phyloP scores from a whole-genome alignment of 2,797 vertebrate genomes.

The Thalassophryne amazonica region DNA sequence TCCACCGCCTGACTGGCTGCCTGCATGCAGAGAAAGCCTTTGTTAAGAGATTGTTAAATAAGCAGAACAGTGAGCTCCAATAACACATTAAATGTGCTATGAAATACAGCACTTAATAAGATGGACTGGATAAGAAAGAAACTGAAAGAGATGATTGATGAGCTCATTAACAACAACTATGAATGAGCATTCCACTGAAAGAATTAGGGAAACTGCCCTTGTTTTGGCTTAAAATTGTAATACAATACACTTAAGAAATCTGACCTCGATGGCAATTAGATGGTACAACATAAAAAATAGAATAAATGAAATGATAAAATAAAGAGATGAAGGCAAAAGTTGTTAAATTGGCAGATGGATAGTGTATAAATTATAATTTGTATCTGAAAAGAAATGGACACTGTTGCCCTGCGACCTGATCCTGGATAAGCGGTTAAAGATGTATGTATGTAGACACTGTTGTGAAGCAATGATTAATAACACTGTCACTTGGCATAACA shows the following conservation, averaged over 20 bases:
- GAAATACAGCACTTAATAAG: neutral
- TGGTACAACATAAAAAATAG: neutral
- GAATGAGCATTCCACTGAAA: neutral
- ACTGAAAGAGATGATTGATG: neutral
- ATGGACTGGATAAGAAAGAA: neutral
- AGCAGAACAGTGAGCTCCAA: neutral
- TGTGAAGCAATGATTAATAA: constrained; percentile 47
- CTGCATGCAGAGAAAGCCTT: constrained; percentile 48
- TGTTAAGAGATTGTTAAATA: neutral
- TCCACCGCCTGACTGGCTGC: constrained; percentile 37
- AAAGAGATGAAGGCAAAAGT: constrained; percentile 26
- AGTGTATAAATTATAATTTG: constrained; percentile 43
- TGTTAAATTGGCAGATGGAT: constrained; percentile 43
- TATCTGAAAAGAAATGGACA: constrained; percentile 32
- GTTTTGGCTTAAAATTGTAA: constrained; percentile 10
- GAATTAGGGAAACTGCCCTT: neutral
- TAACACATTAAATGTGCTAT: neutral
- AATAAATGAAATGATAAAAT: constrained; percentile 9
- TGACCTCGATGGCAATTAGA: constrained; percentile 5
- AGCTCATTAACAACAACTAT: neutral
- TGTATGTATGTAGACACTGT: constrained; percentile 29
- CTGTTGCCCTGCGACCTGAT: no score
- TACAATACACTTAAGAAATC: neutral
- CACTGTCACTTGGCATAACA: constrained; percentile 17
- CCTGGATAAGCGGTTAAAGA: no score